Base-by-base conservation (phyloP, 2,888 invertebrate species). In the Hypsopygia costalis region DNA sequence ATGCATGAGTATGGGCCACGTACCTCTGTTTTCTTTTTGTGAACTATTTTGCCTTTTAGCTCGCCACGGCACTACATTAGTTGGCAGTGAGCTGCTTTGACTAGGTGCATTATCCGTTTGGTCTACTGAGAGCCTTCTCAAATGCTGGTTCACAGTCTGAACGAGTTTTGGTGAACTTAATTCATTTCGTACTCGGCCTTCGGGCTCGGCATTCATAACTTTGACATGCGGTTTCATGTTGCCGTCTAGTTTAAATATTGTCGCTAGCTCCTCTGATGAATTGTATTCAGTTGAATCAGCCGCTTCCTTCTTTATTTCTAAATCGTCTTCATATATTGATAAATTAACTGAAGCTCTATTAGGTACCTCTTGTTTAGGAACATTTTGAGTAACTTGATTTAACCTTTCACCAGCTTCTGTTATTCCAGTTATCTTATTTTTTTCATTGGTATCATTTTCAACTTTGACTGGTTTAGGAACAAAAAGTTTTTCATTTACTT, bases 211-310 rank as follows among this genome's bases (percentile, higher is more conserved):
- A 34, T 56, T 59, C 7, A 55, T 50, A 27, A 44, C 41, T 29
- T 36, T 34, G 40, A 45, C 43, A 25, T 49, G 55, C 38, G 56
- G 46, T 56, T 69, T 77, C 10, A 55, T 51, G 49, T 58, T 70
- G 41, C 55, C 62, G 34, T 80, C 78, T 43, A 81, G 55, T 55
- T 91, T 91, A 64, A 92, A 92, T 58, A 92, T 92, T 56, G 91
- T 91, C 16, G 92, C 91, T 52, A 92, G 74, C 64, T 92, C 92
- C 62, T 92, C 92, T 35, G 91, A 91, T 7, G 92, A 92, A 68
- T 92, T 92, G 61, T 92, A 92, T 66, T 91, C 91, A 41, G 91
- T 91, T 10, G 88, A 69, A 65, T 89, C 88, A 41, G 73, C 69
- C 36, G 69, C 56, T 43, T 87, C 83, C 51, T 68, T 83, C 52